Conservation (phyloP, 2,888 invertebrate genomes). For the Ochropleura leucogaster region DNA sequence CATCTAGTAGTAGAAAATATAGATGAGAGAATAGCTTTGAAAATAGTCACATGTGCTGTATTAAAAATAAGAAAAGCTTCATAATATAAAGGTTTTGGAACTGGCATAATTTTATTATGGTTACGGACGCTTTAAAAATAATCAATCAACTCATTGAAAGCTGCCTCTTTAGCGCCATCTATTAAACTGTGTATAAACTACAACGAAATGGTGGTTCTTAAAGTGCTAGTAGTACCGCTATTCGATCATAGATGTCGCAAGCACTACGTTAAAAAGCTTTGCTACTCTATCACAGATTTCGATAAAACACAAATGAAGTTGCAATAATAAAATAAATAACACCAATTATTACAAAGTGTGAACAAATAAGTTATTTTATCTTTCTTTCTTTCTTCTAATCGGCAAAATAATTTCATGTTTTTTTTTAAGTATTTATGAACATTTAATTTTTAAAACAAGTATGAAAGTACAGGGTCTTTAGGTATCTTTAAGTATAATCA, state of each 20-base stretch:
- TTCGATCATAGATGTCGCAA: conserved; percentile 25
- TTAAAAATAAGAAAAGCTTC: rapidly evolving
- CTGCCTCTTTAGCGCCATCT: conserved; percentile 12
- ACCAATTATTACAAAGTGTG: neutral
- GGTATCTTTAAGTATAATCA: neutral
- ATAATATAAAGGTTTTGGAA: no score
- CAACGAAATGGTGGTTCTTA: neutral
- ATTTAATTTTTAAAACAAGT: neutral
- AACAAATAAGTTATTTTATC: neutral
- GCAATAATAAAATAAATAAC: neutral
- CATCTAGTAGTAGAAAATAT: conserved; percentile 5
- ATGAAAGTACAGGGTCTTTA: neutral
- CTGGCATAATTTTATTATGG: neutral
- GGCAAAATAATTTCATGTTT: neutral
- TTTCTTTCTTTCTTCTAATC: no score
- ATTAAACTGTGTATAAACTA: neutral
- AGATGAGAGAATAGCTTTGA: rapidly evolving
- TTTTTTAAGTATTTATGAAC: no score
- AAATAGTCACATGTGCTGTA: neutral
- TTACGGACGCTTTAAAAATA: neutral
- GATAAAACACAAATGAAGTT: no score
- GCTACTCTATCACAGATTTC: conserved; percentile 48
- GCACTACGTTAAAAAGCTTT: neutral
- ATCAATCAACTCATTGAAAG: neutral
- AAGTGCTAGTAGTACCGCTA: conserved; percentile 11